These are phyloP conservation scores for Equus quagga DNA, from an alignment of 2,113 vertebrate species.

Conservation along the genomic window DNA sequence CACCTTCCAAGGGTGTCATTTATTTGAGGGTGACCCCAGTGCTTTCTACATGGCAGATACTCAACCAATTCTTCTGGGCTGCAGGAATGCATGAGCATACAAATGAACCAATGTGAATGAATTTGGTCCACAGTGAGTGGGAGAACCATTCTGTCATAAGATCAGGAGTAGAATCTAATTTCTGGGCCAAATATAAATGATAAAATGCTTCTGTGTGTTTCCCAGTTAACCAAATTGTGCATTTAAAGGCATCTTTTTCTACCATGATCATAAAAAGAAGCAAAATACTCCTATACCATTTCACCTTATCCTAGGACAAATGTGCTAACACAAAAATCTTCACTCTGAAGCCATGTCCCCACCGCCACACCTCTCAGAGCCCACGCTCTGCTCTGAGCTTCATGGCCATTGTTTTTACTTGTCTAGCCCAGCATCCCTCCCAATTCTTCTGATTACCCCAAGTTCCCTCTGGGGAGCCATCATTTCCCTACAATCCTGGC, in stretches of 20 bases:
- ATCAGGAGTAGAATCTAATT: background rate
- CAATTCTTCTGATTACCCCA: background rate
- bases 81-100: background rate
- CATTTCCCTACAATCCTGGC: background rate
- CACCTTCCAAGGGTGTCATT: background rate
- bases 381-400: background rate
- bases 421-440: background rate
- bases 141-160: background rate
- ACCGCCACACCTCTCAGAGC: background rate
- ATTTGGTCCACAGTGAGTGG: background rate
- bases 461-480: background rate
- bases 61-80: background rate
- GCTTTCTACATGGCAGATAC: background rate
- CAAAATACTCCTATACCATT: background rate
- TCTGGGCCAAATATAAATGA: background rate
- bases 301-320: background rate
- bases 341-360: background rate
- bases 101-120: background rate
- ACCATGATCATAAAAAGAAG: background rate
- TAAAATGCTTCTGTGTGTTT: constrained; percentile 4
- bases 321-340: background rate
- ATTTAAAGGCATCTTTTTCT: background rate
- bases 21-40: background rate
- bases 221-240: background rate
- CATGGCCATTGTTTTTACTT: background rate